phyloP scores from a whole-genome alignment of 1,140 invertebrate genomes.

The Ooceraea biroi region DNA sequence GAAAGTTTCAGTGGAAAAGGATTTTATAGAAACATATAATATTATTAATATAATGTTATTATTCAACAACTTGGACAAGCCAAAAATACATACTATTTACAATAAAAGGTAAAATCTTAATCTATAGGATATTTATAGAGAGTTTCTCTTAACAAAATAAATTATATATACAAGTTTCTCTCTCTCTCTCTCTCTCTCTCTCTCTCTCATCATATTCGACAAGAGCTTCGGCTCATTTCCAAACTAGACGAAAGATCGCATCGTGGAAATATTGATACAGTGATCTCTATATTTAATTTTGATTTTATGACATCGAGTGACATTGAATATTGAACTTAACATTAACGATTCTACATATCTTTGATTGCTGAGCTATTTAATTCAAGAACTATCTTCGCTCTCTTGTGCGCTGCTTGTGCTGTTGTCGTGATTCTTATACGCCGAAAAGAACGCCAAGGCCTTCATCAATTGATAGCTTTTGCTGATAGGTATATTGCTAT shows the following conservation, averaged over 20 bases:
- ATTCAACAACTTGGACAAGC: constrained; percentile 63
- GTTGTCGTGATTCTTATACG: constrained; percentile 89
- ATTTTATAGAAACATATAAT: constrained; percentile 54
- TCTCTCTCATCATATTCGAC: constrained; percentile 46
- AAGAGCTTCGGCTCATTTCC: background rate
- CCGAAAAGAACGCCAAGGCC: constrained; percentile 94
- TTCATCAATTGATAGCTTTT: constrained; percentile 97
- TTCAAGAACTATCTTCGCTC: constrained; percentile 34
- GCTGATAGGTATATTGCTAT: constrained; percentile 95
- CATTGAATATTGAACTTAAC: constrained; percentile 41
- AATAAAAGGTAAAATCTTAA: constrained; percentile 39
- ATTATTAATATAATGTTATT: constrained; percentile 35
- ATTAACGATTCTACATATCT: constrained; percentile 21
- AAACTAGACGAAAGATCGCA: constrained; percentile 28
- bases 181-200: too few species aligned
- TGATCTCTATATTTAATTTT: background rate
- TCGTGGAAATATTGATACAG: constrained; percentile 4
- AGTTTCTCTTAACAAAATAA: constrained; percentile 61
- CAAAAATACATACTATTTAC: constrained; percentile 66
- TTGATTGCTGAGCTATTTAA: constrained; percentile 7
- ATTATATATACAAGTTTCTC: constrained; percentile 67
- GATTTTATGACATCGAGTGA: background rate
- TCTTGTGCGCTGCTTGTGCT: constrained; percentile 68
- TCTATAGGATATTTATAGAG: too few species aligned
- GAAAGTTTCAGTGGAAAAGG: background rate